Evolutionary conservation across 2,888 invertebrate genomes (phyloP).

Genomic region (Phlogophora meticulosa): DNA sequence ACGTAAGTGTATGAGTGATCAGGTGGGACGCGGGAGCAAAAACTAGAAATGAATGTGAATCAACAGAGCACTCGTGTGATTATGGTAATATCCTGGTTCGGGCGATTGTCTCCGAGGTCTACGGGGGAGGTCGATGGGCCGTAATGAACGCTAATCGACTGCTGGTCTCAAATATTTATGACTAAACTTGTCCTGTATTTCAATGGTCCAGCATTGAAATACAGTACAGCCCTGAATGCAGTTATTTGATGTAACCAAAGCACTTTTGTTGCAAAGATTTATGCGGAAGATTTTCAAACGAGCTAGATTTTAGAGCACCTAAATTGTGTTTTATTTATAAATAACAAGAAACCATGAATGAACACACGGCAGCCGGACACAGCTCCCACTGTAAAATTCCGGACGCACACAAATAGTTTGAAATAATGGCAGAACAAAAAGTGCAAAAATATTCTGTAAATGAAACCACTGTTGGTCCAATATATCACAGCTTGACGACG

Average conservation of each 20-base stretch:
- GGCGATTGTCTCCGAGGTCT: conserved; percentile 20
- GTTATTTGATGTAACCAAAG: conserved; percentile 18
- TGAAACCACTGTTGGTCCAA: conserved; percentile 18
- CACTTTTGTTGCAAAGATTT: conserved; percentile 18
- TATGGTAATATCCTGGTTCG: conserved; percentile 46
- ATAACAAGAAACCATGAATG: conserved; percentile 39
- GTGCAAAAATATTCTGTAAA: conserved; percentile 28
- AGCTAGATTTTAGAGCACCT: conserved; percentile 29
- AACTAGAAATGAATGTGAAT: conserved; percentile 47
- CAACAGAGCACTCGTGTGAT: conserved; percentile 37
- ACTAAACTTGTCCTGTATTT: conserved; percentile 20
- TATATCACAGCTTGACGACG: conserved; percentile 15
- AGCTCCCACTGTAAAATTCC: conserved; percentile 37
- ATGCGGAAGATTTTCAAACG: conserved; percentile 19
- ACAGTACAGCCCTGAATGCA: conserved; percentile 12
- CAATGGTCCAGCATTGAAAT: conserved; percentile 26
- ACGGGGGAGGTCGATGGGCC: conserved; percentile 28
- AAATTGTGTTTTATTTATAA: conserved; percentile 37
- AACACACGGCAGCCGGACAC: conserved; percentile 42
- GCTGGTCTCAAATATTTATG: conserved; percentile 10
- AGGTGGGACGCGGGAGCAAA: conserved; percentile 51
- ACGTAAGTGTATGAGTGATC: conserved; percentile 57
- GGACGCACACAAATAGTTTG: conserved; percentile 33
- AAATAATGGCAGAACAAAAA: conserved; percentile 34
- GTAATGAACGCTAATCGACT: conserved; percentile 20